Evolutionary conservation across 53 echinoderm and acorn worm species (phyloP).

Genomic region (Antedon mediterranea): DNA sequence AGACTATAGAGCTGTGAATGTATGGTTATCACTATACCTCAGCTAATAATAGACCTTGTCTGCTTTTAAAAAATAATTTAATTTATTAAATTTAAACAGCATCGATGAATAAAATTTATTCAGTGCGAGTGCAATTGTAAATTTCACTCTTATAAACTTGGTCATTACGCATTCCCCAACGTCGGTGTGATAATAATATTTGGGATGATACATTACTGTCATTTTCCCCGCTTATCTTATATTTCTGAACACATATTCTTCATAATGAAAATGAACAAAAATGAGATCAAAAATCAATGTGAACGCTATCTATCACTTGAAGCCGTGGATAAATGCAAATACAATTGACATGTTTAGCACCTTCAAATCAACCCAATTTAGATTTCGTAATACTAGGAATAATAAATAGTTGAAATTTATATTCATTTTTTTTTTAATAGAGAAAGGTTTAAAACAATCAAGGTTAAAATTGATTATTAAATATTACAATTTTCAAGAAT

Average conservation of each 20-base stretch:
- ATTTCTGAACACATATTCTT: not conserved
- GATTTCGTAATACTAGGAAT: not conserved
- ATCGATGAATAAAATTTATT: no score
- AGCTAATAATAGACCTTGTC: no score
- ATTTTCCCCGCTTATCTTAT: not conserved
- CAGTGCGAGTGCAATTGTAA: no score
- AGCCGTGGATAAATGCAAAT: not conserved
- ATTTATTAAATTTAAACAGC: no score
- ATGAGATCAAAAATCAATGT: not conserved
- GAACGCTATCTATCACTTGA: not conserved
- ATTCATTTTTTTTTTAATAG: not conserved
- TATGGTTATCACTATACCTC: no score
- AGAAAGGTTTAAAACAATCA: not conserved
- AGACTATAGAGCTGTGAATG: no score
- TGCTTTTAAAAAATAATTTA: no score
- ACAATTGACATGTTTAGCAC: not conserved
- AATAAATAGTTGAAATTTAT: not conserved
- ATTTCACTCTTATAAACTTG: no score
- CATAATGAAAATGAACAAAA: not conserved
- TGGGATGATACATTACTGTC: not conserved
- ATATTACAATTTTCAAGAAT: not conserved
- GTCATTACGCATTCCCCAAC: no score
- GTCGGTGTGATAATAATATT: not conserved
- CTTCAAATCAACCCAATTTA: not conserved
- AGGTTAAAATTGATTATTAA: not conserved